Evolutionary conservation across 2,113 vertebrate genomes (phyloP).

Genomic region (Melanotaenia duboulayi): DNA sequence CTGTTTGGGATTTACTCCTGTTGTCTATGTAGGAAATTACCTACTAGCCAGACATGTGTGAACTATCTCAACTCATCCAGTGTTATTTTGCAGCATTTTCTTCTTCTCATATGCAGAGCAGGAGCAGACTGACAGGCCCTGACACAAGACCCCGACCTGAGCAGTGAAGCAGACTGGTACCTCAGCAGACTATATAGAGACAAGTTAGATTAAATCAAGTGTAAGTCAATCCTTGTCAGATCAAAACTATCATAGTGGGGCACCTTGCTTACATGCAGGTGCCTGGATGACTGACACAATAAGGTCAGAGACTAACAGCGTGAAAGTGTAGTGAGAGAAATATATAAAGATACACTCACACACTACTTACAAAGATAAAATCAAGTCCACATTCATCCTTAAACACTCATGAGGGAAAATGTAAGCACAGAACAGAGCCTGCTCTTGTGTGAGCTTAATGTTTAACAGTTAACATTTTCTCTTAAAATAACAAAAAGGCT

Average conservation of each 20-base stretch:
- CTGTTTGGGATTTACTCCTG: conserved; percentile 49
- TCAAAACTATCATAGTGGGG: conserved; percentile 72
- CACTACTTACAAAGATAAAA: neutral
- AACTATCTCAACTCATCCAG: conserved; percentile 10
- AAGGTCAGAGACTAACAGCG: conserved; percentile 65
- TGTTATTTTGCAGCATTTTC: conserved; percentile 22
- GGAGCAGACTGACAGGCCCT: conserved; percentile 60
- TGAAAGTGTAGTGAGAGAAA: conserved; percentile 37
- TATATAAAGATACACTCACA: conserved; percentile 12
- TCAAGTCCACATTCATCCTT: neutral
- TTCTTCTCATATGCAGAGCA: conserved; percentile 7
- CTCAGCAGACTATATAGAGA: conserved; percentile 59
- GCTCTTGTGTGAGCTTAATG: neutral
- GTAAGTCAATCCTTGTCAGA: conserved; percentile 76
- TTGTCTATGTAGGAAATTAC: conserved; percentile 23
- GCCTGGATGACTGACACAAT: conserved; percentile 74
- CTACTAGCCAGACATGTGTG: conserved; percentile 29
- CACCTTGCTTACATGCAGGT: conserved; percentile 68
- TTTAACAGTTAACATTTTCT: neutral
- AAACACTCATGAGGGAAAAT: conserved; percentile 5
- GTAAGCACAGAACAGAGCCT: neutral
- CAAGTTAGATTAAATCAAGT: conserved; percentile 74
- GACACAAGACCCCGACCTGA: conserved; percentile 73
- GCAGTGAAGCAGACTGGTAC: conserved; percentile 59
- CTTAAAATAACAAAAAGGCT: neutral